These are phyloP conservation scores for Hylaeus volcanicus DNA, from an alignment of 1,140 invertebrate genomes.

Conservation along the genomic window DNA sequence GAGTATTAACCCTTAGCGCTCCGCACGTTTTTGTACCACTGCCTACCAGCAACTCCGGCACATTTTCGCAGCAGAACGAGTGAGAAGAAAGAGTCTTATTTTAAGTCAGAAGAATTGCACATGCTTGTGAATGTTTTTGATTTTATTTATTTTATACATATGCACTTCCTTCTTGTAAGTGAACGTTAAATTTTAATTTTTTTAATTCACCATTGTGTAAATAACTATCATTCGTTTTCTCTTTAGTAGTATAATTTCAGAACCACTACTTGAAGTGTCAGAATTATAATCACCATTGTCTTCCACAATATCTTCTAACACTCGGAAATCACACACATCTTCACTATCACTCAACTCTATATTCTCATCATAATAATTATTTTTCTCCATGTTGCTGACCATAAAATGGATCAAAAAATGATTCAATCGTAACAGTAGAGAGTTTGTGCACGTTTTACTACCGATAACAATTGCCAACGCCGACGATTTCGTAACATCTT, in stretches of 20 bases:
- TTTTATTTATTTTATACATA: slow-evolving; percentile 35
- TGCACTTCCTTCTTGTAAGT: slow-evolving; percentile 19
- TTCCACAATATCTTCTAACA: slow-evolving; percentile 33
- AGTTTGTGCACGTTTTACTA: slow-evolving; percentile 39
- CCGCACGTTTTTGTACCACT: too few relatives aligned
- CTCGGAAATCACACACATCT: slow-evolving; percentile 40
- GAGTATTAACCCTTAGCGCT: too few relatives aligned
- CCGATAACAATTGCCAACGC: slow-evolving; percentile 47
- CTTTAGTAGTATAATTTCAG: not conserved
- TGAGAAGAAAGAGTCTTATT: slow-evolving; percentile 14
- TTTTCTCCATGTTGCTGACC: slow-evolving; percentile 42
- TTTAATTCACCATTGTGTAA: slow-evolving; percentile 3
- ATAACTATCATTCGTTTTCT: not conserved
- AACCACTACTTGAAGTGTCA: slow-evolving; percentile 25
- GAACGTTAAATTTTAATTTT: slow-evolving; percentile 23
- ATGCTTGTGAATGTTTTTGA: not conserved
- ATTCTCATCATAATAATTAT: slow-evolving; percentile 45
- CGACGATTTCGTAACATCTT: slow-evolving; percentile 31
- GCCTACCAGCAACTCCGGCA: slow-evolving; percentile 4
- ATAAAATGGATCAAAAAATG: slow-evolving; percentile 43
- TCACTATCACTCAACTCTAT: slow-evolving; percentile 41
- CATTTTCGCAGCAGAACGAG: slow-evolving; percentile 18
- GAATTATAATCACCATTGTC: slow-evolving; percentile 35
- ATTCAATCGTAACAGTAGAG: slow-evolving; percentile 25
- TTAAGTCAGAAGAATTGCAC: slow-evolving; percentile 16